A percentile compares a stretch with the other conserved stretches of the same genome.
phyloP scores from a whole-genome alignment of 2,797 vertebrate species.

The Alauda arvensis region DNA sequence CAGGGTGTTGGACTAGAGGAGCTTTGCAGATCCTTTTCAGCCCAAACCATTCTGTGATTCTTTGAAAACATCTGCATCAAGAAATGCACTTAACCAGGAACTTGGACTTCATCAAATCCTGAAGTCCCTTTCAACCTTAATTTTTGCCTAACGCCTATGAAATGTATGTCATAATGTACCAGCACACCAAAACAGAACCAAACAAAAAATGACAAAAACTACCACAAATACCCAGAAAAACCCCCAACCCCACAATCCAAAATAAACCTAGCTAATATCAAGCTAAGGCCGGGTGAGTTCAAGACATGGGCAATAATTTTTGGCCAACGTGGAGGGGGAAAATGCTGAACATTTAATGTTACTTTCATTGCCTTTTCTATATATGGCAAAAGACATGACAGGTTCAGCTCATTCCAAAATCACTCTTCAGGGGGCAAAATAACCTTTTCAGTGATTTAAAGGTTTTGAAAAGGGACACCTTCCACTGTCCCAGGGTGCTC shows the following conservation, averaged over 20 bases:
- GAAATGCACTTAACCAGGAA: background rate
- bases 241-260: background rate
- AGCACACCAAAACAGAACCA: background rate
- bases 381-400: background rate
- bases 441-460: background rate
- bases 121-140: background rate
- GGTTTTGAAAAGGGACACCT: background rate
- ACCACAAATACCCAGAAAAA: background rate
- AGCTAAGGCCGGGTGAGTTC: background rate
- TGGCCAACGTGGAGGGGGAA: background rate
- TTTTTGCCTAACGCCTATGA: background rate
- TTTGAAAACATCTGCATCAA: background rate
- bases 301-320: background rate
- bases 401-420: background rate
- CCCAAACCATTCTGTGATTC: background rate
- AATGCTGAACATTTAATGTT: background rate
- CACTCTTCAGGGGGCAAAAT: background rate
- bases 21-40: background rate
- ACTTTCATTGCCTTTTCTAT: background rate
- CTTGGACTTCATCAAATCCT: background rate
- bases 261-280: background rate
- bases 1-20: background rate
- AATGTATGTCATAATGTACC: background rate
- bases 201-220: background rate
- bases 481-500: accelerated